phyloP scores from a whole-genome alignment of 2,888 invertebrate species.

The Coleophora flavipennella region DNA sequence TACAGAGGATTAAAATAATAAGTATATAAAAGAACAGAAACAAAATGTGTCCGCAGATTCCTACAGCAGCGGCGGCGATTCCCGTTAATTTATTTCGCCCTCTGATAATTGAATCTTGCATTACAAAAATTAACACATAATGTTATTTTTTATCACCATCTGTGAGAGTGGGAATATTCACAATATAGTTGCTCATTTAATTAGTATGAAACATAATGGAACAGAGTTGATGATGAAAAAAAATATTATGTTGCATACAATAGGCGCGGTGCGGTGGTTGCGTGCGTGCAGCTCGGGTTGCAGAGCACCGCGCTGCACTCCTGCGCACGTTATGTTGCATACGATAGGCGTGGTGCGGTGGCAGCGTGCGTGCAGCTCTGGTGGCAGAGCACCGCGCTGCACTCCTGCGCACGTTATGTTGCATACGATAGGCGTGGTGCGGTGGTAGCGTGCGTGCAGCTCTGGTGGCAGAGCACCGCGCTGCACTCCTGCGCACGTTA shows the following conservation, averaged over 20 bases:
- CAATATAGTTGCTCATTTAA: constrained; percentile 43
- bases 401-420: too few relatives aligned
- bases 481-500: too few relatives aligned
- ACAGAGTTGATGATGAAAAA: constrained; percentile 35
- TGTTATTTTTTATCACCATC: constrained; percentile 33
- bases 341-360: too few relatives aligned
- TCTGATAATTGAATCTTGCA: constrained; percentile 31
- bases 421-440: too few relatives aligned
- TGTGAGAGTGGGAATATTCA: constrained; percentile 49
- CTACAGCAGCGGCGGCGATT: constrained; percentile 5
- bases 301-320: too few relatives aligned
- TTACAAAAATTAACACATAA: constrained; percentile 44
- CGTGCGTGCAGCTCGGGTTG: constrained; percentile 1
- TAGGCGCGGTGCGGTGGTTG: constrained; percentile 5
- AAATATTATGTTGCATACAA: constrained; percentile 37
- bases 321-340: too few relatives aligned
- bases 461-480: too few relatives aligned
- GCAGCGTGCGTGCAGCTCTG: too few relatives aligned
- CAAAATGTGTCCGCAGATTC: neutral
- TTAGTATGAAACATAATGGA: constrained; percentile 40
- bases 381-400: too few relatives aligned
- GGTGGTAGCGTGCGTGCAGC: too few relatives aligned
- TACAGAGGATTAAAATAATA: neutral
- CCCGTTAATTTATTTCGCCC: constrained; percentile 13
- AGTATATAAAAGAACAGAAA: neutral